A percentile compares a stretch with the other conserved stretches of the same genome.
phyloP scores from a whole-genome alignment of 1,140 invertebrate species.

The Drosophila quadrilineata region DNA sequence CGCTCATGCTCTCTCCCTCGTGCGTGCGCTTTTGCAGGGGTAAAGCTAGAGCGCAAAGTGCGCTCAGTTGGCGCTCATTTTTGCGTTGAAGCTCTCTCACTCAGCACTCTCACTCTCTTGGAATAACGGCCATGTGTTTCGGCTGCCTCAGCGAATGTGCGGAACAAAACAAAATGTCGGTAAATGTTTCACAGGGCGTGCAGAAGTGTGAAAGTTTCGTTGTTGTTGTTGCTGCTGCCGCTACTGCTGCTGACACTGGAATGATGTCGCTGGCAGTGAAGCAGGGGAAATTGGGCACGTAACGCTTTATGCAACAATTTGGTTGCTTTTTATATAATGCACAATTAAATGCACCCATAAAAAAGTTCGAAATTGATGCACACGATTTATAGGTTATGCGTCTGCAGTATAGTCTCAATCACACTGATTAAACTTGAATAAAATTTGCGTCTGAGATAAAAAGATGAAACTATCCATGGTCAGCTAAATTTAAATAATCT shows the following conservation, averaged over 20 bases:
- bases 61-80: conserved; percentile 7
- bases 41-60: conserved; percentile 5
- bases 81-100: background rate
- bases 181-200: conserved; percentile 39
- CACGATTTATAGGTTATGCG: background rate
- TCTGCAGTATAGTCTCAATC: no score
- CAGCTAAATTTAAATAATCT: no score
- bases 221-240: no score
- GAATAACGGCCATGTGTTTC: conserved; percentile 41
- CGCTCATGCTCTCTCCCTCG: background rate
- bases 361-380: background rate
- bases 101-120: background rate
- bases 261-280: no score
- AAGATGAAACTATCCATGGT: no score
- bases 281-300: conserved; percentile 30
- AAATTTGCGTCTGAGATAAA: no score
- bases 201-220: conserved; percentile 15
- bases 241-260: no score
- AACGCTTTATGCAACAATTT: conserved; percentile 68
- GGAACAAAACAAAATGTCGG: conserved; percentile 69
- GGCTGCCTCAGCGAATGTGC: conserved; percentile 49
- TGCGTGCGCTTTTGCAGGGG: conserved; percentile 18
- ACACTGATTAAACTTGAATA: no score
- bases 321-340: conserved; percentile 57
- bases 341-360: conserved; percentile 46